Evolutionary conservation across 2,113 vertebrate species (phyloP), one percentile per base, ranked within the genome.

Genomic region (Chaetodon auriga): DNA sequence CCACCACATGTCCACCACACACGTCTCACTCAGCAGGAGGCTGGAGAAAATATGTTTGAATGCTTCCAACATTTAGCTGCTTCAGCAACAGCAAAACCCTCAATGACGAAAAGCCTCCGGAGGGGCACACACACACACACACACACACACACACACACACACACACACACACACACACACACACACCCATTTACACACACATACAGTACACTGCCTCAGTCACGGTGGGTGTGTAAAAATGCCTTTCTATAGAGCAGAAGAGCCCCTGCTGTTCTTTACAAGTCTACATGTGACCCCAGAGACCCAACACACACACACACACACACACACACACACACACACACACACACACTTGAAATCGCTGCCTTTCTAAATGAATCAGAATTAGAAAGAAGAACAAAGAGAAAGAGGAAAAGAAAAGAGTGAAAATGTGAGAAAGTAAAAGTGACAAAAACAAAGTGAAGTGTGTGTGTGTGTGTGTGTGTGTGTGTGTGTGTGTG

Each of bases 211-310:
- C 36, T 10, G 49, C 19, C 25, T 63, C 58, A 45, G 60, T 21
- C 2, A n/a, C 16, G 15, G 19, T 38, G 41, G 30, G 30, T 38
- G 23, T 63, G 43, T 12, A 45, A n/a, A 54, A 60, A 57, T 15
- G 19, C 38, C 15, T 53, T 48, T 71, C 72, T 77, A 66, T 55
- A 36, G 48, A 86, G n/a, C 38, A 68, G 49, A 53, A 46, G 74
- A 73, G 2, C 36, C 66, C 75, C 75, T 57, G 84, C 75, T 75
- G 80, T 57, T 73, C 84, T 69, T 49, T 78, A 75, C 63, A 58
- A 74, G 38, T 69, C 41, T 69, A 68, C 69, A 81, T 57, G 54
- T 69, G 69, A 82, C 75, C 79, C 7, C 9, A 3, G 35, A 58
- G 79, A 69, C 63, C 79, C 11, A 4, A 41, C 48, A 43, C 68